phyloP scores from a whole-genome alignment of 64 coral and sea anemone species.

The Exaiptasia diaphana region DNA sequence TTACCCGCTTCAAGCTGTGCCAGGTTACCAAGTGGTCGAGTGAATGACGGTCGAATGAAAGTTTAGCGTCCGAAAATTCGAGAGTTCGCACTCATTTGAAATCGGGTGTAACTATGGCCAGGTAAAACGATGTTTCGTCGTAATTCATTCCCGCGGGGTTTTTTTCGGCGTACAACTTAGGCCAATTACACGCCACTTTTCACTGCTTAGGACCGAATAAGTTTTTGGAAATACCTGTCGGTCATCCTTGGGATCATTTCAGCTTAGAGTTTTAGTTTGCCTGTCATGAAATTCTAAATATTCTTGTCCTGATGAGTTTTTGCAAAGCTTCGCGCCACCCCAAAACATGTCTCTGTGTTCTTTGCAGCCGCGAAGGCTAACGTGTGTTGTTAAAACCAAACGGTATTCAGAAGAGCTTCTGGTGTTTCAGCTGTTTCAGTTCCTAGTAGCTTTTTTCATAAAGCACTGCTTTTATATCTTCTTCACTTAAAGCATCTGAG shows the following conservation, averaged over 20 bases:
- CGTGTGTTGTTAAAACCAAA: conserved; percentile 51
- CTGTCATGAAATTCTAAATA: conserved; percentile 50
- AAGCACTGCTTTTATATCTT: conserved; percentile 8
- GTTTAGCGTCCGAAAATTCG: too few relatives aligned
- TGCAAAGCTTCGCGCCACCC: conserved; percentile 5
- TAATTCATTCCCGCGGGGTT: neutral
- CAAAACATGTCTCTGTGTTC: conserved; percentile 16
- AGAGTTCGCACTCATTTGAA: too few relatives aligned
- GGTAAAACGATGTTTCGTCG: neutral
- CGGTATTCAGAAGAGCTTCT: conserved; percentile 43
- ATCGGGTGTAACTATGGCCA: too few relatives aligned
- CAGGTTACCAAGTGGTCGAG: too few relatives aligned
- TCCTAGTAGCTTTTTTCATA: conserved; percentile 42
- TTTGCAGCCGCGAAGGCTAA: conserved; percentile 15
- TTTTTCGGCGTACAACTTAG: neutral
- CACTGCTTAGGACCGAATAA: neutral
- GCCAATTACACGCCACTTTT: conserved; percentile 1
- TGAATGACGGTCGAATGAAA: too few relatives aligned
- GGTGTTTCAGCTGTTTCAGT: neutral
- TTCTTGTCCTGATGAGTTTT: neutral
- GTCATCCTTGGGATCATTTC: conserved; percentile 51
- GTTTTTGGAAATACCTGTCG: conserved; percentile 34
- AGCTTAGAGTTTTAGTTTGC: conserved; percentile 57
- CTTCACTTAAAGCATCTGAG: neutral
- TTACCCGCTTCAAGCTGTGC: too few relatives aligned